Percentiles rank a stretch among this genome's conserved stretches.
phyloP scores from a whole-genome alignment of 1,140 invertebrate genomes.

The Drosophila suzukii region DNA sequence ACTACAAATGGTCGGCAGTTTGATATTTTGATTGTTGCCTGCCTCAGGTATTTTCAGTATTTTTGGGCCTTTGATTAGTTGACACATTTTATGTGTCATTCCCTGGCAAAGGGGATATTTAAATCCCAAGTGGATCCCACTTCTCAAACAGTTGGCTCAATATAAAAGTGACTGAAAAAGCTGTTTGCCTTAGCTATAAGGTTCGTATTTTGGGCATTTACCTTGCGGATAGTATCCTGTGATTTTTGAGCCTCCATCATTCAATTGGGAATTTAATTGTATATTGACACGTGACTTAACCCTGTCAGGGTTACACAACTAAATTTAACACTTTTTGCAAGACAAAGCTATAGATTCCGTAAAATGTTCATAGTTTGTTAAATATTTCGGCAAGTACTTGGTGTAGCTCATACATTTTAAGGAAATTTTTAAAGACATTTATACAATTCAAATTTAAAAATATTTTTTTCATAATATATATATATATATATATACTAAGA shows the following conservation, averaged over 20 bases:
- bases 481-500: too few species aligned
- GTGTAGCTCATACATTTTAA: too few species aligned
- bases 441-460: too few species aligned
- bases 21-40: constrained; percentile 71
- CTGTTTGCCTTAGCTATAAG: constrained; percentile 21
- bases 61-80: constrained; percentile 73
- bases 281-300: constrained; percentile 12
- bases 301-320: not conserved
- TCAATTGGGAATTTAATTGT: constrained; percentile 23
- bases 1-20: constrained; percentile 70
- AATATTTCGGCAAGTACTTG: too few species aligned
- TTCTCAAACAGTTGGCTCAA: constrained; percentile 32
- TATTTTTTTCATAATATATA: too few species aligned
- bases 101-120: constrained; percentile 29
- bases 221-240: constrained; percentile 6
- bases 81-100: constrained; percentile 67
- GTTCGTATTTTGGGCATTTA: constrained; percentile 3
- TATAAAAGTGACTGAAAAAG: constrained; percentile 34
- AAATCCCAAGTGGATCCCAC: constrained; percentile 9
- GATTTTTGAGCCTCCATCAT: not conserved
- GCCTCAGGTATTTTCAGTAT: constrained; percentile 32
- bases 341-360: too few species aligned
- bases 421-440: too few species aligned
- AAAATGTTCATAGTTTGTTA: too few species aligned
- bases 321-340: constrained; percentile 13